Evolutionary conservation across 2,113 vertebrate species (phyloP).

Genomic region (Rhinolophus sinicus): DNA sequence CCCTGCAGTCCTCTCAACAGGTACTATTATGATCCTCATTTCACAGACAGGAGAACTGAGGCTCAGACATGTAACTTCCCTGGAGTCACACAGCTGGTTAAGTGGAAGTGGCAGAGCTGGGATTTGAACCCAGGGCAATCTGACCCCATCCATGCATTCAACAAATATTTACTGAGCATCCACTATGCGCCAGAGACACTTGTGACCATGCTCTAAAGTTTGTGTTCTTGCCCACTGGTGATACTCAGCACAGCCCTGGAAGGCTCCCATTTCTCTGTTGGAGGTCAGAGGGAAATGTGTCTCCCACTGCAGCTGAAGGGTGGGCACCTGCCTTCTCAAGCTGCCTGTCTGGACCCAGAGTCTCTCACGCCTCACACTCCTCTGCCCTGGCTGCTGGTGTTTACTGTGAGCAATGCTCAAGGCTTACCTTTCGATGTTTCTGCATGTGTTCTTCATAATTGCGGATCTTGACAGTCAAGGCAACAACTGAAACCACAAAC

Average conservation of each 20-base stretch:
- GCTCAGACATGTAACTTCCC: neutral
- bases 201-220: neutral
- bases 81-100: neutral
- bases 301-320: neutral
- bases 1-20: neutral
- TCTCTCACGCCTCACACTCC: neutral
- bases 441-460: constrained; percentile 93
- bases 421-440: constrained; percentile 91
- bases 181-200: neutral
- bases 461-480: constrained; percentile 92
- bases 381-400: neutral
- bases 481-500: constrained; percentile 88
- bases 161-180: neutral
- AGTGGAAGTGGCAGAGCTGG: neutral
- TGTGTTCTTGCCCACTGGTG: neutral
- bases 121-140: neutral
- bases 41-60: neutral
- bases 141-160: neutral
- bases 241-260: neutral
- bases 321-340: neutral
- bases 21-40: neutral
- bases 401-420: neutral
- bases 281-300: neutral
- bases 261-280: neutral
- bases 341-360: neutral